A percentile compares a stretch with the other conserved stretches of the same genome.
These are phyloP conservation scores for Danio choprae DNA, from an alignment of 2,797 vertebrate species.

Conservation along the genomic window DNA sequence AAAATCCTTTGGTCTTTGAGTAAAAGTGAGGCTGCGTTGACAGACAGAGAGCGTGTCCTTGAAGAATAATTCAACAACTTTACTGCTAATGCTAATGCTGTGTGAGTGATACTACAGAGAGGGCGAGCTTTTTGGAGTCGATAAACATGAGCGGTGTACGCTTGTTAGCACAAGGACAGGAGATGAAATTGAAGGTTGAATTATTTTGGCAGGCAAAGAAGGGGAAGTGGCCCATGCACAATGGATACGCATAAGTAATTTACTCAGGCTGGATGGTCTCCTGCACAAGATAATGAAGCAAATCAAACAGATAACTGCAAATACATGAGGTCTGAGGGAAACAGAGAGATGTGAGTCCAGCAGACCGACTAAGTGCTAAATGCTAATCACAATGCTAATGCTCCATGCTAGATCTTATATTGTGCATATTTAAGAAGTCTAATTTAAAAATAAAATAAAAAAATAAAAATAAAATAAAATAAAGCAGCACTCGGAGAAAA, in stretches of 20 bases:
- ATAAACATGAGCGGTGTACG: constrained; percentile 30
- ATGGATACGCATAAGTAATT: constrained; percentile 70
- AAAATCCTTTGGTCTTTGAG: background rate
- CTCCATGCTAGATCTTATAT: background rate
- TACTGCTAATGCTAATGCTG: constrained; percentile 8
- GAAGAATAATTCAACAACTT: constrained; percentile 15
- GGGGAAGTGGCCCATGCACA: constrained; percentile 63
- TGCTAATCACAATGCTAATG: background rate
- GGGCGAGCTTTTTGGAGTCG: constrained; percentile 40
- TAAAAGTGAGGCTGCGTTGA: constrained; percentile 19
- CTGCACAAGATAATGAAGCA: constrained; percentile 59
- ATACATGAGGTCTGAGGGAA: constrained; percentile 21
- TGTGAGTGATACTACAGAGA: constrained; percentile 22
- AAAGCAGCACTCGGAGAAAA: background rate
- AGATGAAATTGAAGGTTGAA: constrained; percentile 61
- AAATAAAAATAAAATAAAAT: background rate
- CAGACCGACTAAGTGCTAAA: no score
- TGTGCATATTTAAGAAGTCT: background rate
- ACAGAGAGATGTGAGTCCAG: background rate
- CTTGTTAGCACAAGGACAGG: constrained; percentile 60
- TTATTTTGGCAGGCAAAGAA: constrained; percentile 61
- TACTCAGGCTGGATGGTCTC: constrained; percentile 58
- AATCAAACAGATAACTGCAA: constrained; percentile 64
- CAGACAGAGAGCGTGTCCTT: constrained; percentile 14
- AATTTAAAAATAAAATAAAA: background rate